Evolutionary conservation across 2,113 vertebrate species (phyloP).

Genomic region (Pimephales promelas): DNA sequence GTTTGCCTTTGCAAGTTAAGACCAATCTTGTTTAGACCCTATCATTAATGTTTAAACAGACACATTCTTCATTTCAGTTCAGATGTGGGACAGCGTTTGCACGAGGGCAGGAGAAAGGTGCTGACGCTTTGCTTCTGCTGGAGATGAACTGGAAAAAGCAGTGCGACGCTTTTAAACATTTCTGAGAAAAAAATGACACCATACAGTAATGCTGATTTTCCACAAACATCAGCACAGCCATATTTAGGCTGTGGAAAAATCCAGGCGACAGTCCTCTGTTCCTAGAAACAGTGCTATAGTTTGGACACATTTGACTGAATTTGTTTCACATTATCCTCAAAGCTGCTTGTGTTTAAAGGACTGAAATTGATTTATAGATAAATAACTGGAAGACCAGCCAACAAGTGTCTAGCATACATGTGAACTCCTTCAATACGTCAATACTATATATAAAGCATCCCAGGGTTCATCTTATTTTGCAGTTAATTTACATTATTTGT

Average conservation of each 20-base stretch:
- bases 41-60: slow-evolving; percentile 31
- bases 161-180: background rate
- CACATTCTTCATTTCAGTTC: slow-evolving; percentile 36
- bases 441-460: too few species aligned
- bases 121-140: background rate
- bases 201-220: slow-evolving; percentile 38
- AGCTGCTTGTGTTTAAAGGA: background rate
- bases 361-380: background rate
- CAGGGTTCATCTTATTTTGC: background rate
- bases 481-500: background rate
- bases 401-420: background rate
- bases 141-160: slow-evolving; percentile 29
- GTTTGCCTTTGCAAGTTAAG: slow-evolving; percentile 54
- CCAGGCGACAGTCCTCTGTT: background rate
- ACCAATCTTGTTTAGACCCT: slow-evolving; percentile 24
- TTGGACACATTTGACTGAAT: background rate
- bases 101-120: background rate
- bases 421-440: background rate
- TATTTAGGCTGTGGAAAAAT: slow-evolving; percentile 25
- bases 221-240: slow-evolving; percentile 38
- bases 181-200: background rate
- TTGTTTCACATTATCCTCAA: background rate
- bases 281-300: background rate
- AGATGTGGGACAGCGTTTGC: slow-evolving; percentile 20
- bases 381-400: background rate